Base-by-base conservation (phyloP, 2,113 vertebrate genomes). In the Colinus virginianus region DNA sequence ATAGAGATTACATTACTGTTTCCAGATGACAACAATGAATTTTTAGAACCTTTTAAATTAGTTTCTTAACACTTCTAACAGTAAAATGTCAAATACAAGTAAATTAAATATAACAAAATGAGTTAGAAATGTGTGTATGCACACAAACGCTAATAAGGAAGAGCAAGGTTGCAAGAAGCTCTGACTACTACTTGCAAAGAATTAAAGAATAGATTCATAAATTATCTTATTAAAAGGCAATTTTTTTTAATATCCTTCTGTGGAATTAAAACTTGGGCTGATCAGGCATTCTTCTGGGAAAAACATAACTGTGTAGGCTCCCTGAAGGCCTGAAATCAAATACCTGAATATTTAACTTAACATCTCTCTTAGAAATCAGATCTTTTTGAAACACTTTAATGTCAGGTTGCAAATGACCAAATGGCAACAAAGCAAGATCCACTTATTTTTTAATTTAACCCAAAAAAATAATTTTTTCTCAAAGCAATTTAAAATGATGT, bases 41-140 rank as follows among this genome's bases (percentile, higher is more conserved):
- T 90, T 91, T 88, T 67, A 91, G 42, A 88, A 71, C 40, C 46
- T 84, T 84, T 91, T 76, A 25, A 80, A 80, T 75, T 87, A 86
- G 55, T 32, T 36, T 90, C 87, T 91, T 38, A 87, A 48, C 56
- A 26, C 53, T 76, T 84, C 63, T 22, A 76, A 14, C 14, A 69
- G 32, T 49, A 42, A 88, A 86, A 84, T 78, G 48, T 86, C 66
- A 92, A 86, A 84, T 75, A 61, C 6, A 78, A 86, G 20, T 40
- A 80, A 68, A 78, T 70, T 72, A 88, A 81, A 91, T 78, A 40
- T 38, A 76, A 81, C 23, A 68, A 78, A 91, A 61, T 40, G 63
- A 86, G n/a, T 68, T 76, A 81, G 28, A 86, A 76, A 71, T 71
- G 48, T 16, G 4, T 62, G 3, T 84, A 46, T 62, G 45, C 20